phyloP scores from a whole-genome alignment of 2,113 vertebrate genomes.

The Asarcornis scutulata region DNA sequence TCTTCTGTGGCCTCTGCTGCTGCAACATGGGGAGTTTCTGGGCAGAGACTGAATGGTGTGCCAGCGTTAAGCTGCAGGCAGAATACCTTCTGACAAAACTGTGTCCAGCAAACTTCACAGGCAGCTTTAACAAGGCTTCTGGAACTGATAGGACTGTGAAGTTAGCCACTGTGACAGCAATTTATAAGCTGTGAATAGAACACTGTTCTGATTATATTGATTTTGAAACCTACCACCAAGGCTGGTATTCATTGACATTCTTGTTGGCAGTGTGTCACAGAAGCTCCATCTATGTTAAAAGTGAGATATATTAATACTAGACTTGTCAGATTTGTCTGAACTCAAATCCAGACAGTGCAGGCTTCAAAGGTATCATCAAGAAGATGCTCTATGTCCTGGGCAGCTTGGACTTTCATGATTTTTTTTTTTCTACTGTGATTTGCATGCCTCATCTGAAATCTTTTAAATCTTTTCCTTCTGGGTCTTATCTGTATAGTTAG shows the following conservation, averaged over 20 bases:
- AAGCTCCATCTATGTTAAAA: background rate
- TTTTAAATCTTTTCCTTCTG: background rate
- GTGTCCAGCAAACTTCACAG: background rate
- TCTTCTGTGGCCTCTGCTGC: background rate
- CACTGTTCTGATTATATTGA: background rate
- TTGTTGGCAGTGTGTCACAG: background rate
- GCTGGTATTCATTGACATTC: constrained; percentile 25
- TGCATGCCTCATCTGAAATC: background rate
- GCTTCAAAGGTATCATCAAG: background rate
- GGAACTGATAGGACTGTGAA: background rate
- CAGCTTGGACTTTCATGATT: background rate
- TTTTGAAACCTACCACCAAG: constrained; percentile 8
- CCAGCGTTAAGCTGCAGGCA: background rate
- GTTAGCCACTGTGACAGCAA: constrained; percentile 23
- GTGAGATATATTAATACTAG: background rate
- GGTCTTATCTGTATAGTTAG: background rate
- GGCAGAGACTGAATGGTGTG: background rate
- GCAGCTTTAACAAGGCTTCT: background rate
- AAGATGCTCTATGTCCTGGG: background rate
- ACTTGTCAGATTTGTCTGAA: background rate
- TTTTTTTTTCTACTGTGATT: background rate
- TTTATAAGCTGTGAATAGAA: constrained; percentile 36
- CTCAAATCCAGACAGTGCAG: background rate
- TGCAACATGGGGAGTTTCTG: background rate
- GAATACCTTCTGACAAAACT: background rate